Evolutionary conservation across 2,113 vertebrate genomes (phyloP).

Genomic region (Antechinus flavipes): DNA sequence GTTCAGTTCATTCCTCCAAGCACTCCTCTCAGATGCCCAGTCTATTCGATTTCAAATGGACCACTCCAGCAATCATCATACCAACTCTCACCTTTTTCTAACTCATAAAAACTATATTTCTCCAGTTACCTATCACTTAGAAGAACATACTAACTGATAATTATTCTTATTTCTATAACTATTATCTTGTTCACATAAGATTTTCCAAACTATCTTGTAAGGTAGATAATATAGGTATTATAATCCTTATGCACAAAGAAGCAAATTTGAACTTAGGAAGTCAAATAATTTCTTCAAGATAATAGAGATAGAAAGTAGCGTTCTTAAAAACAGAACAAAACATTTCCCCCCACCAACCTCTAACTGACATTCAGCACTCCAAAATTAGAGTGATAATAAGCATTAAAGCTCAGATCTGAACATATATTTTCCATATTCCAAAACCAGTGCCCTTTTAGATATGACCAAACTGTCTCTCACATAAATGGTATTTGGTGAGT

Average conservation of each 20-base stretch:
- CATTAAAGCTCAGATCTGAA: neutral
- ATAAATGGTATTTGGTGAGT: neutral
- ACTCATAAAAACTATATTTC: neutral
- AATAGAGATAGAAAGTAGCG: neutral
- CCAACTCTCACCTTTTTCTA: neutral
- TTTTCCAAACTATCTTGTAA: neutral
- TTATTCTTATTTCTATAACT: neutral
- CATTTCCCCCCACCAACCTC: neutral
- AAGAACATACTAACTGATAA: neutral
- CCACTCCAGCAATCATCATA: neutral
- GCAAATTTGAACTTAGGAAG: neutral
- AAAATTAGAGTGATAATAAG: neutral
- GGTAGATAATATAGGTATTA: neutral
- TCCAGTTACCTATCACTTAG: neutral
- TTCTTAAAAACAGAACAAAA: neutral
- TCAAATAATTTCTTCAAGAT: neutral
- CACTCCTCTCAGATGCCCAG: neutral
- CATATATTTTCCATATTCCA: neutral
- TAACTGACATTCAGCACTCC: neutral
- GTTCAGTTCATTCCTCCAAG: neutral
- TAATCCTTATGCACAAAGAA: neutral
- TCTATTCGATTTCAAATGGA: neutral
- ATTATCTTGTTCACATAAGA: neutral
- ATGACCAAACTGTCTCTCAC: neutral
- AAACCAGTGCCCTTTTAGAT: neutral